A percentile compares a stretch with the other conserved stretches of the same genome.
phyloP scores from a whole-genome alignment of 1,140 invertebrate genomes.

The Drosophila kurseongensis region DNA sequence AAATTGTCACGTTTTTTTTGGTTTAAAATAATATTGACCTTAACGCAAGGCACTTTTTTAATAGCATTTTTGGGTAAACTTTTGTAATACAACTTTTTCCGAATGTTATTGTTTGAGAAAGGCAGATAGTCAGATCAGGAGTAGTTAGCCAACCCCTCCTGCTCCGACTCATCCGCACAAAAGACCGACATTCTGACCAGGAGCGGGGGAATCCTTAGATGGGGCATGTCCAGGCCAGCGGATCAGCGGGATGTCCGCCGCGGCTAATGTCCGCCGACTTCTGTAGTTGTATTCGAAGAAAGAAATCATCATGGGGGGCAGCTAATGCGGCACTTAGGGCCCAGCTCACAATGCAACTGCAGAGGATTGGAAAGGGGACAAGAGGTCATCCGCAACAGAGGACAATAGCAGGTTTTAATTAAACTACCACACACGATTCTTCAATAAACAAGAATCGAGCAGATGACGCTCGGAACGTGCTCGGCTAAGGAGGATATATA shows the following conservation, averaged over 20 bases:
- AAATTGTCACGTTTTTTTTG: no score
- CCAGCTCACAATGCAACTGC: constrained; percentile 35
- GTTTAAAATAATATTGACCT: no score
- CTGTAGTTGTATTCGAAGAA: constrained; percentile 44
- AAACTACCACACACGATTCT: constrained; percentile 52
- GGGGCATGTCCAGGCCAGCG: constrained; percentile 35
- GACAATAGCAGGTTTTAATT: constrained; percentile 68
- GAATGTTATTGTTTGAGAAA: not conserved
- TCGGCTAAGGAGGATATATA: not conserved
- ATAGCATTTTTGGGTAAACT: not conserved
- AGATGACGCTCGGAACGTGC: constrained; percentile 41
- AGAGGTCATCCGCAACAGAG: constrained; percentile 30
- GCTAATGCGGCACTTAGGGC: constrained; percentile 50
- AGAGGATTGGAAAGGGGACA: constrained; percentile 9
- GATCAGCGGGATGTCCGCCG: constrained; percentile 65
- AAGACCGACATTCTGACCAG: constrained; percentile 40
- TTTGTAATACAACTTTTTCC: not conserved
- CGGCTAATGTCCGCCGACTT: constrained; percentile 38
- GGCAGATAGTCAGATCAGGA: constrained; percentile 8
- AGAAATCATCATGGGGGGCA: constrained; percentile 24
- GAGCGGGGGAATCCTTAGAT: constrained; percentile 16
- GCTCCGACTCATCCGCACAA: constrained; percentile 22
- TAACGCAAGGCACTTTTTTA: not conserved
- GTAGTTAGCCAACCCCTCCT: constrained; percentile 1
- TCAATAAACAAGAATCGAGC: constrained; percentile 48